Evolutionary conservation across 2,888 invertebrate species (phyloP).

Genomic region (Agonopterix alstromeriana): DNA sequence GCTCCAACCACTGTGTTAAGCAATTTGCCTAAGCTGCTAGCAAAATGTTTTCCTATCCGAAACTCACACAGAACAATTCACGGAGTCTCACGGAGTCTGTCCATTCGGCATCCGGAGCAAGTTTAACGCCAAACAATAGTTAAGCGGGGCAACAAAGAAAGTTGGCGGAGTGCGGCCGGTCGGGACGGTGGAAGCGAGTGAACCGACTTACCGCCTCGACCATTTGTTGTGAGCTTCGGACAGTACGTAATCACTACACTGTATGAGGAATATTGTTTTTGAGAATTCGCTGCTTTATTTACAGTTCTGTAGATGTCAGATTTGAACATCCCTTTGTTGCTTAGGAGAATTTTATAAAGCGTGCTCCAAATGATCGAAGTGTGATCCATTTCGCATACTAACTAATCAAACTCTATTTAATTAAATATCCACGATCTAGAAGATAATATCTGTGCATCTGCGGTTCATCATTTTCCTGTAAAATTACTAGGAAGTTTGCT

Average conservation of each 20-base stretch:
- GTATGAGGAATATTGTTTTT: slow-evolving; percentile 18
- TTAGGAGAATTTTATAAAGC: no score
- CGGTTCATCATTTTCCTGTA: no score
- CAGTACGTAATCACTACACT: slow-evolving; percentile 28
- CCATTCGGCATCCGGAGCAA: slow-evolving; percentile 61
- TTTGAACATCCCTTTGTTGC: no score
- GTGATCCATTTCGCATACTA: no score
- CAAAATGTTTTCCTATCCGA: slow-evolving; percentile 68
- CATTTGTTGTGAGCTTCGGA: slow-evolving; percentile 26
- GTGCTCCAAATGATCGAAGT: no score
- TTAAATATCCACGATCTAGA: no score
- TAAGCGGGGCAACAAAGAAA: slow-evolving; percentile 61
- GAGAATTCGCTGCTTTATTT: no score
- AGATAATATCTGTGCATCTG: no score
- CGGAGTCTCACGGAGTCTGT: slow-evolving; percentile 45
- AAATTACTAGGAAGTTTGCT: no score
- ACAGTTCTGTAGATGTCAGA: no score
- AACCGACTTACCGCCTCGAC: slow-evolving; percentile 28
- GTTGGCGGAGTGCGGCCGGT: slow-evolving; percentile 45
- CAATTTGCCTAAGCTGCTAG: slow-evolving; percentile 66
- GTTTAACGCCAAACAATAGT: slow-evolving; percentile 66
- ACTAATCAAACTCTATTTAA: no score
- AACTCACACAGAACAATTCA: slow-evolving; percentile 71
- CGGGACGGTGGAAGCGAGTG: slow-evolving; percentile 25
- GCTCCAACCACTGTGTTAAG: slow-evolving; percentile 23